Base-by-base conservation (phyloP, 2,888 invertebrate genomes). In the Idaea straminata region DNA sequence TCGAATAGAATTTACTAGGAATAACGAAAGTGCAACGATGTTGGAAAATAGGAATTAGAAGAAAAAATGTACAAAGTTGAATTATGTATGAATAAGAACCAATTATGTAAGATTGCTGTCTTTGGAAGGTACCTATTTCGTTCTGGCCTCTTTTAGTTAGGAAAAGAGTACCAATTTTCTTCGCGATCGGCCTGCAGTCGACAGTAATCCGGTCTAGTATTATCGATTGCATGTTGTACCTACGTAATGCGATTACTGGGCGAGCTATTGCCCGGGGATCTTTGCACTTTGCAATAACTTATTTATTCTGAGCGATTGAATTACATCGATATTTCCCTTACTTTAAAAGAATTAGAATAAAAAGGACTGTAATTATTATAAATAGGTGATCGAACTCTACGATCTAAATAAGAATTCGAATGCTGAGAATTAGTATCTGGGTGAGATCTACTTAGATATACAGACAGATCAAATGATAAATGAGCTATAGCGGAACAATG, bases 161-260 rank as follows among this genome's bases (percentile, higher is more conserved):
- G 47, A 4, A 64, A 59, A 66, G 65, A 63, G 66, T 60, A 67
- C 66, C 68, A 69, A 70, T 69, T 68, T 68, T 61, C 64, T 64
- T 73, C 68, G 47, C 59, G 66, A 66, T 35, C 63, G 62, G 61
- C 62, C 66, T 61, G 66, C 65, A 70, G 72, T 73, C 70, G 77
- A 79, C 81, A 78, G 73, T 85, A 84, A 86, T 86, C 84, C 85
- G 77, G 77, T 81, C 77, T 81, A 80, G 81, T 76, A 75, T 77
- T 85, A 86, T 86, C 83, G 85, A 86, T 85, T 83, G 81, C 79
- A 81, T 79, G 59, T 47, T 13, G 80, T 77, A n/a, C n/a, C n/a
- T n/a, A 78, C 77, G 78, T 86, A 89, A 89, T 89, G 79, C 86
- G 88, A 89, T 89, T 89, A 89, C 77, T 72, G 77, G 67, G 70